These are phyloP conservation scores for Microcebus lehilahytsara DNA, from an alignment of 2,113 vertebrate species.

Conservation along the genomic window DNA sequence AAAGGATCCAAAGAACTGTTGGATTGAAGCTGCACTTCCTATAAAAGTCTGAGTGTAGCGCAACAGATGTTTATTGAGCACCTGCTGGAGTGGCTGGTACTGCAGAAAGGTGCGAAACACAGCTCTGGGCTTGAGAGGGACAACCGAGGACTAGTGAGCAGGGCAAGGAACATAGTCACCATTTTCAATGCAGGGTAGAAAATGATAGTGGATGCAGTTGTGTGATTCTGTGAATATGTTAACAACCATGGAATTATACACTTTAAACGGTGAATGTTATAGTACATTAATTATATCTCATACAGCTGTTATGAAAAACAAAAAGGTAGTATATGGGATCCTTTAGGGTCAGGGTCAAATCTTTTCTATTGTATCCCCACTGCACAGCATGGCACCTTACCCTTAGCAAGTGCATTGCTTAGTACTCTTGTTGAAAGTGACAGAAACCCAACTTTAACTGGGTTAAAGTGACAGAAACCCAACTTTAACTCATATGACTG, in stretches of 20 bases:
- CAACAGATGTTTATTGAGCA: neutral
- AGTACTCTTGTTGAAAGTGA: neutral
- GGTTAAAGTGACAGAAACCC: neutral
- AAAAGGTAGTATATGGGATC: neutral
- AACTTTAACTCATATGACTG: neutral
- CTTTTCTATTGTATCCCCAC: neutral
- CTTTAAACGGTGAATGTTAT: neutral
- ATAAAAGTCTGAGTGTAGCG: neutral
- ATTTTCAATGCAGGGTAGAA: neutral
- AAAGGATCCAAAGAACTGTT: neutral
- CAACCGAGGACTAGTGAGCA: neutral
- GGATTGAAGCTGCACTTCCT: neutral
- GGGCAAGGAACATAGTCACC: accelerated
- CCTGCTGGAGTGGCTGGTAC: neutral
- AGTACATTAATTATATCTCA: neutral
- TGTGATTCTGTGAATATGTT: neutral
- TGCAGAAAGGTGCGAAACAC: neutral
- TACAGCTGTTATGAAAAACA: neutral
- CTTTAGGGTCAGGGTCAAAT: neutral
- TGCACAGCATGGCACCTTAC: too few species aligned
- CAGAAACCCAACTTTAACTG: neutral
- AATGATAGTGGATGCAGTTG: neutral
- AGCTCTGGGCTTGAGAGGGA: neutral
- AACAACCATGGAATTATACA: neutral
- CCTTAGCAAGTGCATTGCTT: neutral